These are phyloP conservation scores for Nomada goodeniana DNA, from an alignment of 2,888 invertebrate species.

Conservation along the genomic window DNA sequence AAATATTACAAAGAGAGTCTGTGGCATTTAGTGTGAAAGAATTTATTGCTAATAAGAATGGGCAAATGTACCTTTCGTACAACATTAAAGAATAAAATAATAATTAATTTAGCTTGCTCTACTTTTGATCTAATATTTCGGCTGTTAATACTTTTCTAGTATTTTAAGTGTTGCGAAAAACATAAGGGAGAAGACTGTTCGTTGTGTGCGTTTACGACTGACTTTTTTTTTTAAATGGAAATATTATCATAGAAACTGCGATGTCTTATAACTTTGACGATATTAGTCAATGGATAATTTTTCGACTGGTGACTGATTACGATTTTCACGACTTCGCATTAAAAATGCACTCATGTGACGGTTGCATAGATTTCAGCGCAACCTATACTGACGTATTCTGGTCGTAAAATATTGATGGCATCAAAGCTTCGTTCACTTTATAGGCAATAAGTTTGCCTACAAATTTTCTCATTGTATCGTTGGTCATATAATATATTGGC, in stretches of 20 bases:
- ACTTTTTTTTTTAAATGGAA: not conserved
- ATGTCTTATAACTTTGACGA: not conserved
- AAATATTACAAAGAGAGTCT: too few species aligned
- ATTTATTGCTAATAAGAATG: too few species aligned
- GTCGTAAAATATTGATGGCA: not conserved
- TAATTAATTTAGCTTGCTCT: too few species aligned
- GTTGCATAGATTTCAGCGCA: not conserved
- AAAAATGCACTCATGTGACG: slow-evolving; percentile 26
- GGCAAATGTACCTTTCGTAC: too few species aligned
- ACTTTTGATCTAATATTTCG: too few species aligned
- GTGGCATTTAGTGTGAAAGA: too few species aligned
- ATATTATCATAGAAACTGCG: not conserved
- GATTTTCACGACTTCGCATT: slow-evolving; percentile 16
- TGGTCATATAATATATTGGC: not conserved
- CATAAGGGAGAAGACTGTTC: too few species aligned
- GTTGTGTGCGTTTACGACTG: too few species aligned
- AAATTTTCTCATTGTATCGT: not conserved
- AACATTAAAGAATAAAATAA: too few species aligned
- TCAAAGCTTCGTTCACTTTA: slow-evolving; percentile 15
- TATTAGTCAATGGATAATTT: too few species aligned
- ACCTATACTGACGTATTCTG: slow-evolving; percentile 16
- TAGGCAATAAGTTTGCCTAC: not conserved
- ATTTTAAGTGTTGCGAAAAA: too few species aligned
- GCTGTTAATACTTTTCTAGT: too few species aligned
- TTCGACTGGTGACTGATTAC: not conserved